Evolutionary conservation across 2,113 vertebrate species (phyloP).

Genomic region (Penelope pileata): DNA sequence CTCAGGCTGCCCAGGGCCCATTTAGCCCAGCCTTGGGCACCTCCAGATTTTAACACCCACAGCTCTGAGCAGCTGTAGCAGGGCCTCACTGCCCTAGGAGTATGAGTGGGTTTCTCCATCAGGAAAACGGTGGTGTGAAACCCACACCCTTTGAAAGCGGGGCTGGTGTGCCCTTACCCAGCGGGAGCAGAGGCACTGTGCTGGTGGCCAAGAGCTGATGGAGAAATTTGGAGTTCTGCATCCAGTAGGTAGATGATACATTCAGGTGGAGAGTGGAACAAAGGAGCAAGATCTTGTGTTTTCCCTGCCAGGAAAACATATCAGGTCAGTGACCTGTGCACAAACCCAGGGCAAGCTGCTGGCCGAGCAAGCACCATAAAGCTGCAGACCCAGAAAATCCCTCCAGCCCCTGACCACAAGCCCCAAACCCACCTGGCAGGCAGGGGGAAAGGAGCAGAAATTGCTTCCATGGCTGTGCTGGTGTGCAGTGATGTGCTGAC

Average conservation of each 20-base stretch:
- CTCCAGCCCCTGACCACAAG: not conserved
- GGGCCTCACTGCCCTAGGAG: too few species aligned
- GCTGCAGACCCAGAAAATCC: not conserved
- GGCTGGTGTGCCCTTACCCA: not conserved
- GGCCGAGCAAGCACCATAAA: not conserved
- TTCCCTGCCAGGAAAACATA: not conserved
- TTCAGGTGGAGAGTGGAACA: not conserved
- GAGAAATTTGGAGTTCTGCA: not conserved
- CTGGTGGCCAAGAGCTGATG: not conserved
- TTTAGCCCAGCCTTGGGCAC: too few species aligned
- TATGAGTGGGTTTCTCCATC: accelerated
- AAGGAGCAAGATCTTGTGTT: not conserved
- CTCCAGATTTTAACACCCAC: not conserved
- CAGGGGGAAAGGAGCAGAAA: not conserved
- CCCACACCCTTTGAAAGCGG: not conserved
- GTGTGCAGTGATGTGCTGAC: constrained; percentile 28
- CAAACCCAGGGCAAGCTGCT: not conserved
- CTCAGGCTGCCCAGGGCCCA: too few species aligned
- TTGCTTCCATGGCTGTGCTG: not conserved
- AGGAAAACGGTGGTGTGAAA: not conserved
- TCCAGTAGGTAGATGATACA: not conserved
- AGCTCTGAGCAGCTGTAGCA: too few species aligned
- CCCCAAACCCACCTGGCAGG: not conserved
- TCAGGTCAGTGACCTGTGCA: not conserved
- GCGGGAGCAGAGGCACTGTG: accelerated